These are phyloP conservation scores for Spizella passerina DNA, from an alignment of 2,797 vertebrate species.

Conservation along the genomic window DNA sequence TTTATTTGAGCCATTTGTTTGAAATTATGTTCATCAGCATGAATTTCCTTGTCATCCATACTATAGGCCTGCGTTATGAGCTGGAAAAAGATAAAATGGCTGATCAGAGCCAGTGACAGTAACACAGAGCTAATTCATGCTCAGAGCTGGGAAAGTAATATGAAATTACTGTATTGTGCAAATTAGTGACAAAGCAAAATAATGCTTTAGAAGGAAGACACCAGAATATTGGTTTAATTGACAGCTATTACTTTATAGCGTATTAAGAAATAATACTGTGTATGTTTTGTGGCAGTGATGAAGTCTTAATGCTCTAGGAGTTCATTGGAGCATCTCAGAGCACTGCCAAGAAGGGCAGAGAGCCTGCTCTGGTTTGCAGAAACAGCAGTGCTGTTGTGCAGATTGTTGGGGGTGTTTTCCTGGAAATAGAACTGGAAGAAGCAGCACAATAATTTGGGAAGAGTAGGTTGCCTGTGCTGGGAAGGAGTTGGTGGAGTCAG, in stretches of 20 bases:
- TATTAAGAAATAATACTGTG: neutral
- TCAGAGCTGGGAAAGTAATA: neutral
- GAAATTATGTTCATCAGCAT: constrained; percentile 32
- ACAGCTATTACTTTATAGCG: neutral
- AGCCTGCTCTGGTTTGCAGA: neutral
- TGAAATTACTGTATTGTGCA: neutral
- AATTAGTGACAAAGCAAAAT: constrained; percentile 30
- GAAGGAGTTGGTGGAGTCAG: neutral
- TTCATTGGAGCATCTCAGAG: neutral
- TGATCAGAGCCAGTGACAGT: neutral
- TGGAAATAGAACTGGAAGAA: neutral
- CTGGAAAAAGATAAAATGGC: constrained; percentile 51
- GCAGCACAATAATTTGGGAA: accelerated
- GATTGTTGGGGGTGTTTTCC: neutral
- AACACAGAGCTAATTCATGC: constrained; percentile 14
- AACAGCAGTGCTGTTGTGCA: neutral
- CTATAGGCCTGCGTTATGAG: constrained; percentile 36
- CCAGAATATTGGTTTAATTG: constrained; percentile 36
- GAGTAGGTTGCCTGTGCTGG: neutral
- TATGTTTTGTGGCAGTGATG: neutral
- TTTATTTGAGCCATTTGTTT: constrained; percentile 43
- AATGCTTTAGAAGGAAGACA: neutral
- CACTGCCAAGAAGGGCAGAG: neutral
- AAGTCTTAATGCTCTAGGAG: neutral
- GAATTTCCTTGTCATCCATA: constrained; percentile 32